A percentile compares a stretch with the other conserved stretches of the same genome.
Evolutionary conservation across 2,888 invertebrate species (phyloP).

Genomic region (Dimorphilus gyrociliatus): DNA sequence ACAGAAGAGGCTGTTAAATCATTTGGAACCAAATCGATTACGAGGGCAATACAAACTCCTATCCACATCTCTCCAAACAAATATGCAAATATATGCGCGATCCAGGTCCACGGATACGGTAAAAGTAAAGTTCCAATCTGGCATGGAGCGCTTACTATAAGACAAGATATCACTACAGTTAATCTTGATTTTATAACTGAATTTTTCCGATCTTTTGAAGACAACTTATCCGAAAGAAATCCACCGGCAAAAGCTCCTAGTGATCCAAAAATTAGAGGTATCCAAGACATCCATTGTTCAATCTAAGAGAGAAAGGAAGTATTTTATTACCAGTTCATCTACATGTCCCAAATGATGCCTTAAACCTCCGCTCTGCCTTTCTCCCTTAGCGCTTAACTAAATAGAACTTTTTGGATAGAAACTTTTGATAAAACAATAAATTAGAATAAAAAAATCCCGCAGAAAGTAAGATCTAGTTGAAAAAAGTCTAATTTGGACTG

Average conservation of each 20-base stretch:
- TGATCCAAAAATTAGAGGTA: conserved; percentile 9
- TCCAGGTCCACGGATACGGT: conserved; percentile 7
- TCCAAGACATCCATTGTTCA: conserved; percentile 10
- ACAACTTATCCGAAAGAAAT: conserved; percentile 6
- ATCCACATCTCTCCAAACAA: conserved; percentile 22
- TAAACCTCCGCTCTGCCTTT: no score
- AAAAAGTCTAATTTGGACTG: no score
- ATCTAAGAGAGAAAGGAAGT: conserved; percentile 4
- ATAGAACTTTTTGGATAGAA: no score
- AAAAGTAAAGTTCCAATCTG: conserved; percentile 5
- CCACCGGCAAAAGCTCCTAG: conserved; percentile 9
- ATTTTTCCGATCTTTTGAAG: no score
- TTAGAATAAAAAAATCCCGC: no score
- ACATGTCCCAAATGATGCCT: no score
- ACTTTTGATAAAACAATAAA: no score
- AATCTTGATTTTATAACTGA: no score
- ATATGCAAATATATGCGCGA: conserved; percentile 7
- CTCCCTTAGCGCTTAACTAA: no score
- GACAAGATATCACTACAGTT: background rate
- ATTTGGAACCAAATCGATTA: conserved; percentile 19
- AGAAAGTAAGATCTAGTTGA: no score
- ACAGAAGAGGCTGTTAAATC: conserved; percentile 16
- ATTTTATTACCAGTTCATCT: no score
- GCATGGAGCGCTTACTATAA: conserved; percentile 8
- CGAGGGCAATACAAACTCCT: conserved; percentile 17